Evolutionary conservation across 1,140 invertebrate genomes (phyloP).

Genomic region (Probaryconus sp.): DNA sequence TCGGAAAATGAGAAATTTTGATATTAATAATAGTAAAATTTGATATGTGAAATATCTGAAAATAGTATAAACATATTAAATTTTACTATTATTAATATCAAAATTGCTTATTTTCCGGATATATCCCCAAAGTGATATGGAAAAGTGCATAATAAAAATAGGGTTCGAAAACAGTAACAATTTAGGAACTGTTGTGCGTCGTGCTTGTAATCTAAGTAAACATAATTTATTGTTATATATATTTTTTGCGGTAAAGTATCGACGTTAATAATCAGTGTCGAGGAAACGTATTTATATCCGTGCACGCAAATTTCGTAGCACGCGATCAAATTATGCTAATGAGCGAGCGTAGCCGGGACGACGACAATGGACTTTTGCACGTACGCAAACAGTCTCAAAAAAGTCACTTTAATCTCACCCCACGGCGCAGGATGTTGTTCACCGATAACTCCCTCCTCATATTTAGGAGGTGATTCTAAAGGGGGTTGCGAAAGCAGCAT

Average conservation of each 20-base stretch:
- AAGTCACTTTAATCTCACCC: constrained; percentile 49
- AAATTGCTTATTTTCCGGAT: no score
- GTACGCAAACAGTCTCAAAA: constrained; percentile 48
- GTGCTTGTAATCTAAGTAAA: no score
- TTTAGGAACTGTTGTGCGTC: no score
- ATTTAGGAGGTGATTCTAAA: background rate
- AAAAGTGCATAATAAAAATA: no score
- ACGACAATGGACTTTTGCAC: constrained; percentile 45
- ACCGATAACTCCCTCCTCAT: background rate
- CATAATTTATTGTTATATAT: constrained; percentile 12
- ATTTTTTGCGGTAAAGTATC: constrained; percentile 18
- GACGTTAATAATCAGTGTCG: constrained; percentile 5
- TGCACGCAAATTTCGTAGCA: constrained; percentile 42
- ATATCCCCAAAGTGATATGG: no score
- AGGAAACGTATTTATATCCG: background rate
- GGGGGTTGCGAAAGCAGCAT: background rate
- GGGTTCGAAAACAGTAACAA: no score
- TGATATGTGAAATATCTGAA: no score
- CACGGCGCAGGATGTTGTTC: background rate
- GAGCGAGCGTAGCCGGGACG: constrained; percentile 24
- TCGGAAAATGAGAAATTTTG: no score
- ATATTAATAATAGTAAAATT: no score
- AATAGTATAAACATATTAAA: no score
- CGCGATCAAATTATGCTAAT: constrained; percentile 61
- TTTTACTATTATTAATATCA: no score